Conservation (phyloP, 2,797 vertebrate genomes). For the Microcaecilia unicolor region DNA sequence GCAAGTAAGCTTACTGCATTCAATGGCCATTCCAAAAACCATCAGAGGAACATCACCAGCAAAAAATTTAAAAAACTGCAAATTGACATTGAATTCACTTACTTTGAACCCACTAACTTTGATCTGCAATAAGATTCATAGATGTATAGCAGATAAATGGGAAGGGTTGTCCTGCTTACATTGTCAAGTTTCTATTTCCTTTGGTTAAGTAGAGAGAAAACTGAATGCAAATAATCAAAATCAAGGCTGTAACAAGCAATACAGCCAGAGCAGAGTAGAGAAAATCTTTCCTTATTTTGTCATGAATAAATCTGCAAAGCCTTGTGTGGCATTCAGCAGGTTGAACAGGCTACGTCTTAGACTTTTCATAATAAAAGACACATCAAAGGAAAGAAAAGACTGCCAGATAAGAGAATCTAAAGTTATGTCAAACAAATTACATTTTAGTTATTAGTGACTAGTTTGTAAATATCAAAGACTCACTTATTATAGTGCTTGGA, state of each 20-base stretch:
- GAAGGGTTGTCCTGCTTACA: slow-evolving; percentile 16
- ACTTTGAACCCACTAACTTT: slow-evolving; percentile 20
- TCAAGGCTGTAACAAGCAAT: slow-evolving; percentile 27
- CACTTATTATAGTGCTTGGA: slow-evolving; percentile 83
- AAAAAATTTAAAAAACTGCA: too few species aligned
- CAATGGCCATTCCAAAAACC: too few species aligned
- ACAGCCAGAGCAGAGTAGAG: slow-evolving; percentile 28
- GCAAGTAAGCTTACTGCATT: too few species aligned
- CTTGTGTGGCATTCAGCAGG: slow-evolving; percentile 38
- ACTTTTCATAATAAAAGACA: slow-evolving; percentile 45
- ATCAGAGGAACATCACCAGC: too few species aligned
- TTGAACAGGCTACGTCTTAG: slow-evolving; percentile 35
- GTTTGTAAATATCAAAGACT: slow-evolving; percentile 99
- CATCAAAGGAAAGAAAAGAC: slow-evolving; percentile 31
- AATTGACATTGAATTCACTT: too few species aligned
- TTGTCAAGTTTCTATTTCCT: slow-evolving; percentile 38
- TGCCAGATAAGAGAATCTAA: slow-evolving; percentile 68
- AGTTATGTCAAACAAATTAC: slow-evolving; percentile 93
- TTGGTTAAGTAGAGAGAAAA: slow-evolving; percentile 36
- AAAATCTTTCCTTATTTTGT: slow-evolving; percentile 28
- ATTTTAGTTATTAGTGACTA: slow-evolving; percentile 91
- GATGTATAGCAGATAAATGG: slow-evolving; percentile 19
- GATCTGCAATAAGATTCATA: slow-evolving; percentile 3
- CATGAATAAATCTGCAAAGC: slow-evolving; percentile 37
- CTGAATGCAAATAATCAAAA: slow-evolving; percentile 45